phyloP scores from a whole-genome alignment of 2,113 vertebrate genomes.

The Pseudopipra pipra region DNA sequence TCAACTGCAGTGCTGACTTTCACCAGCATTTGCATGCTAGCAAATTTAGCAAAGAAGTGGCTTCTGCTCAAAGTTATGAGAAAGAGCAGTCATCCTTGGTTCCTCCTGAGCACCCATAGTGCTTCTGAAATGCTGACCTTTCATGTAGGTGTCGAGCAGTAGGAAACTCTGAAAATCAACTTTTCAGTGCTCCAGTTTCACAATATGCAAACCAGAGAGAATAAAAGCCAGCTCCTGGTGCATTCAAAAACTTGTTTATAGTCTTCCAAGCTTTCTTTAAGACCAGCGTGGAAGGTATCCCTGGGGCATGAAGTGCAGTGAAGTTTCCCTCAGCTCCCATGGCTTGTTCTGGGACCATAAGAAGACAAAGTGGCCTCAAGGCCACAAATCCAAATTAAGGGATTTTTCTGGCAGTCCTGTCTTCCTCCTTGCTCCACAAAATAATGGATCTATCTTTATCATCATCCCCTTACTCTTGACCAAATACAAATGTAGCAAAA shows the following conservation, averaged over 20 bases:
- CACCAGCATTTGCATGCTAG: background rate
- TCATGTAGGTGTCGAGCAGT: background rate
- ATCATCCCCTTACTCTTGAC: fast-evolving
- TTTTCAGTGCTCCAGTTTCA: background rate
- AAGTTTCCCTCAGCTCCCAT: background rate
- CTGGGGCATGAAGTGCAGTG: fast-evolving
- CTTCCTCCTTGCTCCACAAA: background rate
- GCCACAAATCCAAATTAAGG: background rate
- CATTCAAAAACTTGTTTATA: background rate
- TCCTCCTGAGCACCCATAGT: fast-evolving
- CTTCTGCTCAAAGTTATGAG: background rate
- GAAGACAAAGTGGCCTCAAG: background rate
- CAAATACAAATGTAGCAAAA: background rate
- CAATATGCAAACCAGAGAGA: background rate
- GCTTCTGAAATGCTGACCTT: background rate
- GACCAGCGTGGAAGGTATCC: fast-evolving
- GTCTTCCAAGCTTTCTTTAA: background rate
- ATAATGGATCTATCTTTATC: background rate
- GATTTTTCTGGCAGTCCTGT: background rate
- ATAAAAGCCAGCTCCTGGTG: background rate
- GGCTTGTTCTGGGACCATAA: background rate
- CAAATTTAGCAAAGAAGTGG: background rate
- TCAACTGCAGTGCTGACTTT: background rate
- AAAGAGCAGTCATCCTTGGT: background rate
- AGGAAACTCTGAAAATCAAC: background rate